Conservation (phyloP, 2,888 invertebrate species). For the Sylvicola fuscatus region DNA sequence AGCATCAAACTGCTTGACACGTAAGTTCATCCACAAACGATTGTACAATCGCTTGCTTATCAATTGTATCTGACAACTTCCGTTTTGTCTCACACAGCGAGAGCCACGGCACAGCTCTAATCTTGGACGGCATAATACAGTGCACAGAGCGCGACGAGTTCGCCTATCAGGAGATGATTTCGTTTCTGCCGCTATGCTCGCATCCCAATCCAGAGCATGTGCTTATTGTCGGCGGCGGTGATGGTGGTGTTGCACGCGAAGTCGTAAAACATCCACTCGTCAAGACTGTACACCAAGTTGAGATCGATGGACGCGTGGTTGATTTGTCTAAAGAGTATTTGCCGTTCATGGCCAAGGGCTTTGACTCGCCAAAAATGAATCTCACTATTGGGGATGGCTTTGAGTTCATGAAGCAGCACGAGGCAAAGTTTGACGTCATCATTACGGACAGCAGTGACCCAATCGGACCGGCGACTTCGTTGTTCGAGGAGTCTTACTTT, state of each 20-base stretch:
- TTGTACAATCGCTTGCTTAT: not conserved
- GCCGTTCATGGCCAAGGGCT: conserved; percentile 79
- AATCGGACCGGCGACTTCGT: conserved; percentile 52
- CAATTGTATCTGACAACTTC: too few relatives aligned
- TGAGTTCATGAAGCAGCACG: conserved; percentile 75
- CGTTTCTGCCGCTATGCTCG: conserved; percentile 77
- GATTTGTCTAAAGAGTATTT: conserved; percentile 74
- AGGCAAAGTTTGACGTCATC: conserved; percentile 81
- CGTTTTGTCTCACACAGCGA: conserved; percentile 30
- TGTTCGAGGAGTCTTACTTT: conserved; percentile 57
- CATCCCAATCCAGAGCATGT: conserved; percentile 83
- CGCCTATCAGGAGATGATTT: conserved; percentile 97
- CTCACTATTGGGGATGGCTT: conserved; percentile 86
- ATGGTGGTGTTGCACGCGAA: conserved; percentile 93
- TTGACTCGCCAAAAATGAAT: conserved; percentile 60
- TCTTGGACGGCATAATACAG: conserved; percentile 92
- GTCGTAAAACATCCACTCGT: conserved; percentile 84
- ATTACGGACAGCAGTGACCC: conserved; percentile 98
- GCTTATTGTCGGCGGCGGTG: conserved; percentile 92
- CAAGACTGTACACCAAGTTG: conserved; percentile 72
- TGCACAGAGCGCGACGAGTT: conserved; percentile 93
- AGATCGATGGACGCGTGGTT: conserved; percentile 86
- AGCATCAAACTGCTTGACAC: conserved; percentile 68
- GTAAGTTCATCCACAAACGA: too few relatives aligned
- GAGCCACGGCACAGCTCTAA: conserved; percentile 65